Evolutionary conservation across 2,113 vertebrate genomes (phyloP), one percentile per base, ranked within the genome.

Genomic region (Accipiter virgatus): DNA sequence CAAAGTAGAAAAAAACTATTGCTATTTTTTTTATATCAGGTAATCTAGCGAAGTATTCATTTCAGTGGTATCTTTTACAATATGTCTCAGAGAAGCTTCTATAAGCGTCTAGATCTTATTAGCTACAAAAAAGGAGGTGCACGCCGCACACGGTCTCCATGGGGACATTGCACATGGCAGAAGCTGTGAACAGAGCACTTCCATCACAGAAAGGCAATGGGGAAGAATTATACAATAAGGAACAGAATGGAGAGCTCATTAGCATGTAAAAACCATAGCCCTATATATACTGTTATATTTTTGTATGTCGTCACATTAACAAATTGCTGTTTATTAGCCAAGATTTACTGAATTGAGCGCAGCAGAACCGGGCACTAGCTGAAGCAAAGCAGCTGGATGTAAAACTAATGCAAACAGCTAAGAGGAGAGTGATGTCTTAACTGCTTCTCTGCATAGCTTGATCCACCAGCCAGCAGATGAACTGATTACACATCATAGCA

Each of bases 291-390:
- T 86, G 95, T 68, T 90, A 90, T 84, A 90, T 95, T 96, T 94
- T 85, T 84, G 73, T 59, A 83, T 19, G 36, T 79, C 40, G 7
- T 72, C 10, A 43, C 81, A 94, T 97, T 97, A 98, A 97, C 84
- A 95, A 97, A 97, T 97, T 79, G 93, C 88, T 96, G 91, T 96
- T 97, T 97, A 97, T 97, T 97, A 96, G 93, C 81, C 63, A 29
- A 94, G 96, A 97, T 97, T 97, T 97, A 97, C 92, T 82, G 97
- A 93, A 67, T 62, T 0, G 9, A 95, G 89, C 70, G 63, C 73
- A 91, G 83, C 90, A 96, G 77, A 91, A 80, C 73, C 13, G n/a
- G 59, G 96, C 91, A 94, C 53, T 32, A 73, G 95, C 81, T 94
- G 92, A 92, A 92, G 63, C 68, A 93, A 95, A 96, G 95, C 94